Conservation (phyloP, 2,888 invertebrate genomes). For the Netelia inedita region DNA sequence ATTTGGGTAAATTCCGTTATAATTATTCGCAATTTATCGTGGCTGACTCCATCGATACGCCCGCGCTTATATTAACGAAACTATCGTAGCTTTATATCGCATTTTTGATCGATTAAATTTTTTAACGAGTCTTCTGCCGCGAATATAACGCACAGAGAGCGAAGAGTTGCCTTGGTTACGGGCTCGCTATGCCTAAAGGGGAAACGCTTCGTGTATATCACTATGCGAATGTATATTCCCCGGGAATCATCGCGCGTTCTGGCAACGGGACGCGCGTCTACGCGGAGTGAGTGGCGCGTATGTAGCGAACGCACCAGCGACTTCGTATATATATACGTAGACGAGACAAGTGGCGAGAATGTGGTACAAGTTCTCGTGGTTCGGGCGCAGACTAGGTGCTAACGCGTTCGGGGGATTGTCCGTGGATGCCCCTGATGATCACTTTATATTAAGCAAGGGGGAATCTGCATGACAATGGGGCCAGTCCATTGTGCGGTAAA, state of each 20-base stretch:
- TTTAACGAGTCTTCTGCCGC: slow-evolving; percentile 39
- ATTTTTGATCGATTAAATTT: slow-evolving; percentile 37
- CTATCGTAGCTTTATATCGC: neutral
- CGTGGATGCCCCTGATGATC: slow-evolving; percentile 77
- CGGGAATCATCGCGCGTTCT: slow-evolving; percentile 59
- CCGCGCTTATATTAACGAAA: too few species aligned
- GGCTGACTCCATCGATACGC: too few species aligned
- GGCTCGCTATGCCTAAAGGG: slow-evolving; percentile 37
- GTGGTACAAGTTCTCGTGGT: slow-evolving; percentile 59
- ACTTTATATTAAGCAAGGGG: slow-evolving; percentile 80
- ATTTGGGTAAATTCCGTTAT: too few species aligned
- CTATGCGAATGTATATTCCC: slow-evolving; percentile 56
- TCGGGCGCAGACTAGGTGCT: slow-evolving; percentile 66
- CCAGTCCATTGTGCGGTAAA: slow-evolving; percentile 80
- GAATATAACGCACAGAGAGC: neutral
- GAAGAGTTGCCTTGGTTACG: slow-evolving; percentile 66
- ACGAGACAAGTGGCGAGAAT: slow-evolving; percentile 41
- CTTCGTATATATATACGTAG: slow-evolving; percentile 18
- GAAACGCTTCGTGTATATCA: slow-evolving; percentile 61
- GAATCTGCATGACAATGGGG: slow-evolving; percentile 81
- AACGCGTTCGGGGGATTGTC: slow-evolving; percentile 79
- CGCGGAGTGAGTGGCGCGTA: slow-evolving; percentile 17
- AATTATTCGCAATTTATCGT: too few species aligned
- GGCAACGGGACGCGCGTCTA: slow-evolving; percentile 57
- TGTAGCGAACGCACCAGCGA: slow-evolving; percentile 57